Evolutionary conservation across 2,113 vertebrate species (phyloP), one percentile per base, ranked within the genome.

Genomic region (Anoura caudifer): DNA sequence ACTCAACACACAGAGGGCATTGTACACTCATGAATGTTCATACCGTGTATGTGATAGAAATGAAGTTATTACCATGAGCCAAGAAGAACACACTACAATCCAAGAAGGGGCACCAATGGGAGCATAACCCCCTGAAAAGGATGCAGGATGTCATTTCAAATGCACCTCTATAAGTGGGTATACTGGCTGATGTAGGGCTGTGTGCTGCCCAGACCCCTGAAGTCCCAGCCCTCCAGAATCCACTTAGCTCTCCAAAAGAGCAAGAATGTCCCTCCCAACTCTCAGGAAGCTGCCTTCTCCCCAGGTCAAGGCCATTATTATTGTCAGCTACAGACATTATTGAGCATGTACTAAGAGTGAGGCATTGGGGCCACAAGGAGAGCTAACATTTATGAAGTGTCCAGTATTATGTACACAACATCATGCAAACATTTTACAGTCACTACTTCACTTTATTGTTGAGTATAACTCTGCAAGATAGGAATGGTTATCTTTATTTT

Each of bases 101-200:
- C 12, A 88, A 87, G 85, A 84, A 52, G 41, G 28, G 63, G 17
- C 56, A 52, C 20, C 9, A 36, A 61, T 3, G 13, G 10, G 9
- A 87, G 43, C 43, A 56, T 6, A 36, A 80, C 22, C 45, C 24
- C 52, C 54, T 41, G 59, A 33, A 88, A 72, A 45, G 4, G 52
- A n/a, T 76, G 41, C 36, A 50, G n/a, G 41, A 38, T 67, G 59
- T 19, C 52, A 67, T 38, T 94, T 43, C 67, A 75, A 76, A 70
- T 26, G 9, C 59, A 69, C 50, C 33, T 38, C 7, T 20, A 0
- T 7, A 17, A 7, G 4, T 56, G 31, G 19, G 4, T 10, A 1
- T 36, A 20, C 45, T 56, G 7, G 20, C 31, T 61, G 41, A 61
- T 13, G 13, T 4, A 77, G 31, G 41, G 33, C 41, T 69, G 5